Evolutionary conservation across 2,888 invertebrate genomes (phyloP), one percentile per base, ranked within the genome.

Genomic region (Dione vanillae): DNA sequence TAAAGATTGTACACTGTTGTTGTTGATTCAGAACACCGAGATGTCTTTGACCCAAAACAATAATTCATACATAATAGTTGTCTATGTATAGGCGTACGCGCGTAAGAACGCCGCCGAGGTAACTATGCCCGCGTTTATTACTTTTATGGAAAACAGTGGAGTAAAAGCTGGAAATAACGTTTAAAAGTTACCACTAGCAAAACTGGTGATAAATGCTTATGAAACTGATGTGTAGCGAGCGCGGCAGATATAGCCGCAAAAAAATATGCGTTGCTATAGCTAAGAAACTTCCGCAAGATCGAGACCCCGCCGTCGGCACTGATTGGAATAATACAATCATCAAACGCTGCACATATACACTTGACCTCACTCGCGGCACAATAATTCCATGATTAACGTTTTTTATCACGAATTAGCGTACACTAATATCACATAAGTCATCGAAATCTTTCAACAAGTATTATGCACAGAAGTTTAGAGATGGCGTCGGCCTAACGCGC

Each of bases 401-500:
- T 61, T 84, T 78, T 79, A 85, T 76, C 83, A 84, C 84, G 82
- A 86, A 85, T 85, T 84, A 84, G 78, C 83, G 83, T 83, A 83
- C 80, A 87, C 83, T 56, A 74, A 78, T 76, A 87, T 85, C 81
- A 84, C 84, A 85, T 79, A 81, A 82, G 81, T 83, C 84, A 85
- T 85, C 84, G 85, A 89, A 87, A 85, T 79, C 74, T 78, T 77
- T 80, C 78, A 80, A 80, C 80, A 80, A 80, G 79, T 88, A 86
- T 83, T 86, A 88, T 85, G 88, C 87, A 90, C 88, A 90, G 87
- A 88, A 90, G 84, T 90, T 87, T 88, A 90, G 91, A 92, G 92
- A 93, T 94, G 94, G 94, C 94, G 94, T 94, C 94, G 92, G 89
- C 91, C 88, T 83, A 92, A 91, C 92, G 92, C 93, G 94, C 94